A percentile compares a stretch with the other conserved stretches of the same genome.
phyloP scores from a whole-genome alignment of 2,113 vertebrate species.

The Eleginops maclovinus region DNA sequence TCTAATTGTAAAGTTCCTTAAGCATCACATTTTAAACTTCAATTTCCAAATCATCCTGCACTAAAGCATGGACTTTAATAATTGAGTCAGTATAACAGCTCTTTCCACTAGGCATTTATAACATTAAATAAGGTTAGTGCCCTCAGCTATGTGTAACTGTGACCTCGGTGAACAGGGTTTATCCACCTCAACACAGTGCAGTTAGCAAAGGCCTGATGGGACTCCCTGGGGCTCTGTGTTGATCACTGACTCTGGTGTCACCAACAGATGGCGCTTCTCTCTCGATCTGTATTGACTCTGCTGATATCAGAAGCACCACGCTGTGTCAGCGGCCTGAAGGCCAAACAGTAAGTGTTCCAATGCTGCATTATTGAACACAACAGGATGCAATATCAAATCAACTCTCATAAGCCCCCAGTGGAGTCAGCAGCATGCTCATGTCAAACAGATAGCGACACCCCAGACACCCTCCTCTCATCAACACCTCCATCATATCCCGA shows the following conservation, averaged over 20 bases:
- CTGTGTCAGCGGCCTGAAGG: background rate
- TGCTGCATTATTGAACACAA: slow-evolving; percentile 40
- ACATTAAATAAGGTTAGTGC: too few species aligned
- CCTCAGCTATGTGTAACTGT: too few species aligned
- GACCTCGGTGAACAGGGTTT: background rate
- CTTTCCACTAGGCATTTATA: too few species aligned
- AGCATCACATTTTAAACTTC: background rate
- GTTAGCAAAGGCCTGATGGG: slow-evolving; percentile 9
- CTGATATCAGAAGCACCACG: slow-evolving; percentile 22
- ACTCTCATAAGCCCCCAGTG: slow-evolving; percentile 2
- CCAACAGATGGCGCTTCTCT: slow-evolving; percentile 61
- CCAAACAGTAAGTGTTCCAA: background rate
- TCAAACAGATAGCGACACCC: slow-evolving; percentile 55
- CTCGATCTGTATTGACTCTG: slow-evolving; percentile 5
- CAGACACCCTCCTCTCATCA: slow-evolving; percentile 68
- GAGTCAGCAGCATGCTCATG: slow-evolving; percentile 47
- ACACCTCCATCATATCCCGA: slow-evolving; percentile 63
- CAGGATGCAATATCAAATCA: slow-evolving; percentile 29
- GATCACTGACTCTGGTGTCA: slow-evolving; percentile 17
- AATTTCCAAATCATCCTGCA: background rate
- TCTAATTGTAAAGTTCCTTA: background rate
- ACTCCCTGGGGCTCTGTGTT: slow-evolving; percentile 24
- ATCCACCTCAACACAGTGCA: background rate
- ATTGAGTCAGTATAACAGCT: background rate
- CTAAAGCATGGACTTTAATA: background rate